These are phyloP conservation scores for Hemicordylus capensis DNA, from an alignment of 2,113 vertebrate genomes.

Conservation along the genomic window DNA sequence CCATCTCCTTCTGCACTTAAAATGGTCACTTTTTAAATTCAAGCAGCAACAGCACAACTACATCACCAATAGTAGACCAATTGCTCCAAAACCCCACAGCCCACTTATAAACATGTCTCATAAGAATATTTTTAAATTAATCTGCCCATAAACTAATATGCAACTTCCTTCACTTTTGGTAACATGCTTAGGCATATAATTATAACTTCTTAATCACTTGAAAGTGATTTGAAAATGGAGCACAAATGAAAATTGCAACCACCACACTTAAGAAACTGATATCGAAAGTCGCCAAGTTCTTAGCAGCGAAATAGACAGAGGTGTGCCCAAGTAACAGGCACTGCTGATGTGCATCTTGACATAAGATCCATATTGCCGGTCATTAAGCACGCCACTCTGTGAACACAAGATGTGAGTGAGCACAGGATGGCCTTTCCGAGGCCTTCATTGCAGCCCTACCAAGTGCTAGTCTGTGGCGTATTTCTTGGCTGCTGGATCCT, in stretches of 20 bases:
- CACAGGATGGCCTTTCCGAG: too few relatives aligned
- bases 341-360: background rate
- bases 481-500: too few relatives aligned
- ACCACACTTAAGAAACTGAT: background rate
- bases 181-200: background rate
- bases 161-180: background rate
- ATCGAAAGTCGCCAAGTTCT: background rate
- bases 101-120: background rate
- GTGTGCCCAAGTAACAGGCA: background rate
- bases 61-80: background rate
- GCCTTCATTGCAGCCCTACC: too few relatives aligned
- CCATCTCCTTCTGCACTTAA: constrained; percentile 15
- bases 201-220: background rate
- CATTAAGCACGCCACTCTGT: background rate
- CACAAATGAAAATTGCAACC: background rate
- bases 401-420: too few relatives aligned
- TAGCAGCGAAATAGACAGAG: background rate
- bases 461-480: too few relatives aligned
- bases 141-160: background rate
- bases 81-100: background rate
- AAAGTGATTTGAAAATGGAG: background rate
- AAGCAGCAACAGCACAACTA: background rate
- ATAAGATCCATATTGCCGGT: background rate
- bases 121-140: background rate
- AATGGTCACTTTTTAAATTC: background rate